These are phyloP conservation scores for Nomada lathburiana DNA, from an alignment of 2,888 invertebrate genomes.

Conservation along the genomic window DNA sequence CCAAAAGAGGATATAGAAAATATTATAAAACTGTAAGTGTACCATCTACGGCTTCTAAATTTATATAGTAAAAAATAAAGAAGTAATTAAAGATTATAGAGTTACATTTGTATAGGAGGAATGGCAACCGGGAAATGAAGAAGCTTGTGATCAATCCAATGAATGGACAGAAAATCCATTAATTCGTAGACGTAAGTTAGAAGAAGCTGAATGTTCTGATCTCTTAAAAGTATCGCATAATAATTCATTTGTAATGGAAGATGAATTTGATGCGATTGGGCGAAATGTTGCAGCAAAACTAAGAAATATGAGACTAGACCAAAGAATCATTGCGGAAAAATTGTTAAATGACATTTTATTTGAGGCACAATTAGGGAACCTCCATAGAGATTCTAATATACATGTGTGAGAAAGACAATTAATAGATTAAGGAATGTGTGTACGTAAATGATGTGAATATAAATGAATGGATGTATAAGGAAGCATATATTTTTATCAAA, in stretches of 20 bases:
- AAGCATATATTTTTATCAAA: conserved; percentile 43
- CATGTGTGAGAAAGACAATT: conserved; percentile 74
- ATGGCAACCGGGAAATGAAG: conserved; percentile 74
- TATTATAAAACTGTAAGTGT: conserved; percentile 76
- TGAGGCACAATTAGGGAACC: conserved; percentile 84
- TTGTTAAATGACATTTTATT: conserved; percentile 84
- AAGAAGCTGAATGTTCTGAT: conserved; percentile 77
- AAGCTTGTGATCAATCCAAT: conserved; percentile 71
- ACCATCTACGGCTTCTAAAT: neutral
- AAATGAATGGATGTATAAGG: conserved; percentile 23
- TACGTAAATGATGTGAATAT: conserved; percentile 20
- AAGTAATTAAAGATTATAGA: neutral
- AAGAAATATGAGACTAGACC: conserved; percentile 83
- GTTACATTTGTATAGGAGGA: conserved; percentile 75
- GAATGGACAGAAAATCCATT: conserved; percentile 77
- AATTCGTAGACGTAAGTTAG: conserved; percentile 72
- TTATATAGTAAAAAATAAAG: neutral
- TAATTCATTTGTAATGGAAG: conserved; percentile 78
- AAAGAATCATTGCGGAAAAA: conserved; percentile 84
- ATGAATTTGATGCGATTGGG: conserved; percentile 83
- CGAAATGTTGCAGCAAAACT: conserved; percentile 84
- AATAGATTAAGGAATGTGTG: conserved; percentile 21
- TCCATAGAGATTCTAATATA: conserved; percentile 83
- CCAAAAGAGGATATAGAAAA: conserved; percentile 79
- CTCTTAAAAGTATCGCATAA: conserved; percentile 76